A percentile compares a stretch with the other conserved stretches of the same genome.
Evolutionary conservation across 2,888 invertebrate species (phyloP).

Genomic region (Beris chalybata): DNA sequence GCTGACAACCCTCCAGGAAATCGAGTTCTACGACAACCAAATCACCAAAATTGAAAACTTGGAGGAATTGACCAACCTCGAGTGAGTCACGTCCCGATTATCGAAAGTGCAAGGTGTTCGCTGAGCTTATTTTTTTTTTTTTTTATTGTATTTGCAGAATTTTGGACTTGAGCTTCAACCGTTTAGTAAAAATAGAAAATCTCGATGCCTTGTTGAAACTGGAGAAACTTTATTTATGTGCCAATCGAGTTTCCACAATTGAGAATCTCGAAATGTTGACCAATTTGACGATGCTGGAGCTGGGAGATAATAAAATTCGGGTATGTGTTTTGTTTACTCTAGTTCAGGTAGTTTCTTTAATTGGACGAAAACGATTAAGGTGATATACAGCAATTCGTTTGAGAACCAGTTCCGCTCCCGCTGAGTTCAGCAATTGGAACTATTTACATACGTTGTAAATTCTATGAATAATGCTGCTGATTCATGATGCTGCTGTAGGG

Average conservation of each 20-base stretch:
- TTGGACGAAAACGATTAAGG: too few relatives aligned
- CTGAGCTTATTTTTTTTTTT: not conserved
- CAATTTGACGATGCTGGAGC: slow-evolving; percentile 80
- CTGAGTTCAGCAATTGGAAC: too few relatives aligned
- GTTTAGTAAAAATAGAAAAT: slow-evolving; percentile 83
- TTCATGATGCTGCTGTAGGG: too few relatives aligned
- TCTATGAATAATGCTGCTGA: too few relatives aligned
- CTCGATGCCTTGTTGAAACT: slow-evolving; percentile 74
- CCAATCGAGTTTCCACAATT: slow-evolving; percentile 86
- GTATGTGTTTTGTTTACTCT: slow-evolving; percentile 57
- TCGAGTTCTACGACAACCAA: slow-evolving; percentile 98
- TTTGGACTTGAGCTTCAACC: slow-evolving; percentile 94
- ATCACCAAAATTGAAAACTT: slow-evolving; percentile 90
- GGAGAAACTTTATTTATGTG: slow-evolving; percentile 82
- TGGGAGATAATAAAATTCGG: slow-evolving; percentile 92
- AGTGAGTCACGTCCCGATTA: slow-evolving; percentile 65
- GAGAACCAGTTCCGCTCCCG: too few relatives aligned
- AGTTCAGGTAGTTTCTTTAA: not conserved
- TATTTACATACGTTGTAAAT: too few relatives aligned
- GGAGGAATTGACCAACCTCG: slow-evolving; percentile 80
- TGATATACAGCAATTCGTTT: too few relatives aligned
- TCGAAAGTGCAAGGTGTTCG: slow-evolving; percentile 5
- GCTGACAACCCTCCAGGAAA: slow-evolving; percentile 75
- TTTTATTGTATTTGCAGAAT: slow-evolving; percentile 62
- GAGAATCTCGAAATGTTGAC: slow-evolving; percentile 82